Evolutionary conservation across 1,140 invertebrate genomes (phyloP), one percentile per base, ranked within the genome.

Genomic region (Drosophila cardini): DNA sequence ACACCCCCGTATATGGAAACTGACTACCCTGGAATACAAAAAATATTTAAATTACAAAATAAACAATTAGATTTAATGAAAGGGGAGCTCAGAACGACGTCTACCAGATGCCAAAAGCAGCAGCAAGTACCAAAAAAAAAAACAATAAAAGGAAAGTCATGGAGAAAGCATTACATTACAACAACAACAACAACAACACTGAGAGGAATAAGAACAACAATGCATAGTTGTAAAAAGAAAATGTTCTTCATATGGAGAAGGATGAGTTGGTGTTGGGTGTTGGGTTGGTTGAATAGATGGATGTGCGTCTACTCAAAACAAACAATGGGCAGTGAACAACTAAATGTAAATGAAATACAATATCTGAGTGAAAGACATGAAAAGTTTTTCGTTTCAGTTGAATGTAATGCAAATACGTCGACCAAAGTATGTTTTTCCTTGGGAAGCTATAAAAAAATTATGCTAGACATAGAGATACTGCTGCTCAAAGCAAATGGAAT

Each of bases 31-130:
- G 21, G 40, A 46, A 57, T 40, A 61, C 56, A 55, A 63, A 72
- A 72, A 76, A 68, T 78, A 90, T 78, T 89, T 84, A 89, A 89
- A 90, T 85, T 78, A 90, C 84, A 90, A 81, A 89, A 90, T 90
- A 89, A 85, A 84, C 77, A 89, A 90, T 90, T 84, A 83, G 80
- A 84, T 90, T 77, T 71, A 55, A 55, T 55, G 16, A 53, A 80
- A 72, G 72, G 74, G 69, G 70, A 80, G 56, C 53, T 42, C 63
- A 46, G 32, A 43, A 43, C 63, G 50, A 45, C 48, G 48, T 50
- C 56, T 60, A 61, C 46, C 67, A 83, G 55, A 75, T 72, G 80
- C 72, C 74, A 79, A 67, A 26, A 26, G 21, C 50, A 53, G 50
- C 76, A 83, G 80, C 64, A 56, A 70, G 55, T 62, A 61, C 50